These are phyloP conservation scores for Poeciliopsis paucimaculata DNA, from an alignment of 2,797 vertebrate species.

Conservation along the genomic window DNA sequence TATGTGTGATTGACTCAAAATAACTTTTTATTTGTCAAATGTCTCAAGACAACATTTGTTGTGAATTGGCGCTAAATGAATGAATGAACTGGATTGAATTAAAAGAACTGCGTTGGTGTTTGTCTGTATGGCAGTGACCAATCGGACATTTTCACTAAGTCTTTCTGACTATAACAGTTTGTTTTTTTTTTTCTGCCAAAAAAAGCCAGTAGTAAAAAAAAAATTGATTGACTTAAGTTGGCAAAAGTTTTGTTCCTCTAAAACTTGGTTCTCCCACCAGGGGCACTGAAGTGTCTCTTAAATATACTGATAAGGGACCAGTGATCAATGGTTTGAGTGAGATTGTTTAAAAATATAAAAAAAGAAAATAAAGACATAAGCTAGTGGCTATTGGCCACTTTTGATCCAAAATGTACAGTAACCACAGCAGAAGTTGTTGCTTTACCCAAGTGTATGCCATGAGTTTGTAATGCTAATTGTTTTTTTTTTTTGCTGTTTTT, in stretches of 20 bases:
- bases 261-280: background rate
- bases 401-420: background rate
- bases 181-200: no score
- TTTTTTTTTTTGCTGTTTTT: no score
- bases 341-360: background rate
- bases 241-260: no score
- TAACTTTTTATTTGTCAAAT: background rate
- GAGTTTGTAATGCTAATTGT: no score
- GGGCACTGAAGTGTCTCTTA: background rate
- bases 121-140: background rate
- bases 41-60: background rate
- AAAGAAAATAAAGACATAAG: background rate
- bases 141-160: background rate
- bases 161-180: background rate
- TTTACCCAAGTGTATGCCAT: no score
- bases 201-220: background rate
- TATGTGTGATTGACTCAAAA: background rate
- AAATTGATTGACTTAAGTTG: background rate
- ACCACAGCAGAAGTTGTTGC: background rate
- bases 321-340: background rate
- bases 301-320: background rate
- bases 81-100: background rate
- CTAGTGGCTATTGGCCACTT: background rate
- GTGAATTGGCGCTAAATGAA: background rate
- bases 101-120: background rate